Evolutionary conservation across 2,113 vertebrate species (phyloP).

Genomic region (Cepphus grylle): DNA sequence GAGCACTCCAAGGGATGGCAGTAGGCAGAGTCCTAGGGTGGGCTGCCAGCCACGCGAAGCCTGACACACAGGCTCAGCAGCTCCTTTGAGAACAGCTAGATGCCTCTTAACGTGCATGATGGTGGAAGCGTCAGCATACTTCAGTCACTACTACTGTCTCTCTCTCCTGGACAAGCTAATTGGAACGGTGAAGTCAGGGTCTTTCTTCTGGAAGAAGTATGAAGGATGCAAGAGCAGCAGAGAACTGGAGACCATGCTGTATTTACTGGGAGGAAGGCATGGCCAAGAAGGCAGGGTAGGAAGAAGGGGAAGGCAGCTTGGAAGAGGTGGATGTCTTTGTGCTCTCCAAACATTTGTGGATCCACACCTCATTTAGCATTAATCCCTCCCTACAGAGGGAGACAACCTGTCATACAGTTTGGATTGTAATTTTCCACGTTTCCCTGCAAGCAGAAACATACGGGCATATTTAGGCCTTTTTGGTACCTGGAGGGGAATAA

Average conservation of each 20-base stretch:
- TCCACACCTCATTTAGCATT: slow-evolving; percentile 36
- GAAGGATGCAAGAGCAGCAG: background rate
- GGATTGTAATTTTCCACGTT: background rate
- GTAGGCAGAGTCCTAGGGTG: background rate
- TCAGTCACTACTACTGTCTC: background rate
- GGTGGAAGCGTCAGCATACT: background rate
- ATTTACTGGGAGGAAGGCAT: background rate
- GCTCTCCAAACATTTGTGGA: slow-evolving; percentile 12
- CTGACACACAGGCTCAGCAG: background rate
- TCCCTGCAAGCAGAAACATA: background rate
- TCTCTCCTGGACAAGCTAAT: background rate
- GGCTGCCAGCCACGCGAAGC: background rate
- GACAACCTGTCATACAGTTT: slow-evolving; percentile 9
- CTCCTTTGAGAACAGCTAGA: background rate
- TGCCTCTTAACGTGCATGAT: background rate
- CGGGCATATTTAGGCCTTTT: background rate
- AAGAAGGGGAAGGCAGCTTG: background rate
- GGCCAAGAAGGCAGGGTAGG: background rate
- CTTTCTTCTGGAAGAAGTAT: background rate
- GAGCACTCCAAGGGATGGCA: background rate
- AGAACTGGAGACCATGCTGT: background rate
- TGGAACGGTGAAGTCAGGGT: background rate
- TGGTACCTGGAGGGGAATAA: slow-evolving; percentile 35
- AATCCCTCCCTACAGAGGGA: slow-evolving; percentile 18
- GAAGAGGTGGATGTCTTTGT: background rate